Evolutionary conservation across 2,797 vertebrate species (phyloP), one percentile per base, ranked within the genome.

Genomic region (Gymnothorax javanicus): DNA sequence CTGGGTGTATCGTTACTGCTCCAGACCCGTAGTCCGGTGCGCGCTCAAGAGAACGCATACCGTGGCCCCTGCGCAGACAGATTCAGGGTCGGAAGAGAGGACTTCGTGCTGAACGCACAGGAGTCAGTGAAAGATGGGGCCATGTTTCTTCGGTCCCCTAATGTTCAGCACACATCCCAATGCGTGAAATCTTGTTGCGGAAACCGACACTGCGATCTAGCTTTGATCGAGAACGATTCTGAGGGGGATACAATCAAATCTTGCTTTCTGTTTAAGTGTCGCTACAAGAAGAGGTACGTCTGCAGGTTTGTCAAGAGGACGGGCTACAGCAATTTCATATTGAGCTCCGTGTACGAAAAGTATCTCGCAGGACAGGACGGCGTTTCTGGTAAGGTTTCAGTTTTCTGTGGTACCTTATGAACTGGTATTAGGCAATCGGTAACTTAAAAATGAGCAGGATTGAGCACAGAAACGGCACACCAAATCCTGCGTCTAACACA

Each of bases 181-280:
- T 99, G 98, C 33, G 13, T 95, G 89, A 85, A 87, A 17, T 92
- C 93, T 17, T 99, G 98, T 93, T 98, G 97, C 54, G 57, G 20
- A 77, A 54, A 93, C 0, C 15, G 84, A 0, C 57, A 13, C 1
- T 99, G 98, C 86, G 97, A 98, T 91, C 88, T 99, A 89, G 98
- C 96, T 17, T 93, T 98, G 17, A 91, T 97, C 87, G 95, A 97
- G 90, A 92, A 92, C 84, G 33, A 12, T 25, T 83, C 84, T 0
- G 91, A 62, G 0, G 75, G 75, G 0, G 88, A 86, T 0, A 60
- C 64, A 0, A 88, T 94, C 87, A 91, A 77, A 4, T 89, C 91
- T 88, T 99, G 98, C 91, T 96, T 96, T 85, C 95, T 98, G 84
- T 95, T 98, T 89, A 89, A 96, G 92, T 99, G 98, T 92, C 85